A percentile compares a stretch with the other conserved stretches of the same genome.
Conservation (phyloP, 2,113 vertebrate species). For the Bos javanicus region DNA sequence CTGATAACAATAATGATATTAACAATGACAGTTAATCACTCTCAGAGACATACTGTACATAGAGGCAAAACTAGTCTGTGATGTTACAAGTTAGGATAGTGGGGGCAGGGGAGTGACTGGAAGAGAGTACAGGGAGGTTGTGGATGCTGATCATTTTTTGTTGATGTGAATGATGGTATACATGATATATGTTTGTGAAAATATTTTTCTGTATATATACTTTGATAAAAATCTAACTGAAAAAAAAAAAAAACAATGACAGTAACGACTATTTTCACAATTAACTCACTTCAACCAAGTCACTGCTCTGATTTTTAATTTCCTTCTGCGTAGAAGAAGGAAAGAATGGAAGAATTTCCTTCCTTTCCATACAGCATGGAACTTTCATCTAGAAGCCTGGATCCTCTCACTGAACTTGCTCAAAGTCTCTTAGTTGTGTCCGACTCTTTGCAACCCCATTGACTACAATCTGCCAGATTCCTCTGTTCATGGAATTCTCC, state of each 20-base stretch:
- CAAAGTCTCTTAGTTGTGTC: not conserved
- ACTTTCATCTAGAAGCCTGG: not conserved
- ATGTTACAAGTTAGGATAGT: not conserved
- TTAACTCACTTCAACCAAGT: slow-evolving; percentile 18
- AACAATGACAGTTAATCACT: not conserved
- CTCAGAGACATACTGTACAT: not conserved
- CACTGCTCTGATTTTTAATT: slow-evolving; percentile 26
- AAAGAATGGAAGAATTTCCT: too few relatives aligned
- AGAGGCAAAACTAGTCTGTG: not conserved
- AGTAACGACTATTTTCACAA: slow-evolving; percentile 41
- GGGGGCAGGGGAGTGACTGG: too few relatives aligned
- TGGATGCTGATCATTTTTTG: not conserved
- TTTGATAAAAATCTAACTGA: not conserved
- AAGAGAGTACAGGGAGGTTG: not conserved
- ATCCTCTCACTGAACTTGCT: not conserved
- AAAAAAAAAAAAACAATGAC: not conserved
- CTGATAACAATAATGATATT: not conserved
- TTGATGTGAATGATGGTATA: not conserved
- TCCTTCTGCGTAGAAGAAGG: not conserved
- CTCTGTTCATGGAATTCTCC: not conserved
- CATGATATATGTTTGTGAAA: not conserved
- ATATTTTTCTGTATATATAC: not conserved
- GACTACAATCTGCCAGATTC: not conserved
- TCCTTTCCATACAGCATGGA: not conserved
- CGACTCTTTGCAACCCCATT: not conserved